Conservation (phyloP, 1,140 invertebrate genomes). For the Drepana arcuata region DNA sequence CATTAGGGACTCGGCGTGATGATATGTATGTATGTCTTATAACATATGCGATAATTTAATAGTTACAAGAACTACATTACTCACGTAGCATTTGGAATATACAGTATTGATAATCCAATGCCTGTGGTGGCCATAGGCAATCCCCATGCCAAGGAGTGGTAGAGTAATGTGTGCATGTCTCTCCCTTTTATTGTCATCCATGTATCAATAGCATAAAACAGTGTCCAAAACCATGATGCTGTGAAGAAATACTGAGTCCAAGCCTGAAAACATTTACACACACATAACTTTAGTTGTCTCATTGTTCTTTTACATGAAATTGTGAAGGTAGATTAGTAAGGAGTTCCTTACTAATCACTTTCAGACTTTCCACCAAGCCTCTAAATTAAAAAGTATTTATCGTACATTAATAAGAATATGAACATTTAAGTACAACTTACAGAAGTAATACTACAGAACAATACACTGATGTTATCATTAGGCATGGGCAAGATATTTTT, state of each 20-base stretch:
- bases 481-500: slow-evolving; percentile 77
- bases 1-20: no score
- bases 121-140: slow-evolving; percentile 78
- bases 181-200: slow-evolving; percentile 77
- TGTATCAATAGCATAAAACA: slow-evolving; percentile 87
- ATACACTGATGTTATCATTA: slow-evolving; percentile 75
- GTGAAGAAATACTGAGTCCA: slow-evolving; percentile 91
- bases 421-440: slow-evolving; percentile 66
- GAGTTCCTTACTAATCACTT: no score
- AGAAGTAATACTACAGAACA: slow-evolving; percentile 82
- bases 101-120: slow-evolving; percentile 80
- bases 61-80: no score
- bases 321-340: no score
- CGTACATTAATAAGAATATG: not conserved
- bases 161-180: slow-evolving; percentile 72
- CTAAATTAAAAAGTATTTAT: no score
- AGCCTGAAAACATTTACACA: slow-evolving; percentile 72
- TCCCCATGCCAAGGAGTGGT: slow-evolving; percentile 81
- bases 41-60: no score
- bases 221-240: slow-evolving; percentile 87
- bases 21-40: no score
- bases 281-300: not conserved
- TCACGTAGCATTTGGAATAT: slow-evolving; percentile 84
- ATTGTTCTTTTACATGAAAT: not conserved
- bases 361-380: no score